Evolutionary conservation across 2,888 invertebrate genomes (phyloP).

Genomic region (Arctia plantaginis): DNA sequence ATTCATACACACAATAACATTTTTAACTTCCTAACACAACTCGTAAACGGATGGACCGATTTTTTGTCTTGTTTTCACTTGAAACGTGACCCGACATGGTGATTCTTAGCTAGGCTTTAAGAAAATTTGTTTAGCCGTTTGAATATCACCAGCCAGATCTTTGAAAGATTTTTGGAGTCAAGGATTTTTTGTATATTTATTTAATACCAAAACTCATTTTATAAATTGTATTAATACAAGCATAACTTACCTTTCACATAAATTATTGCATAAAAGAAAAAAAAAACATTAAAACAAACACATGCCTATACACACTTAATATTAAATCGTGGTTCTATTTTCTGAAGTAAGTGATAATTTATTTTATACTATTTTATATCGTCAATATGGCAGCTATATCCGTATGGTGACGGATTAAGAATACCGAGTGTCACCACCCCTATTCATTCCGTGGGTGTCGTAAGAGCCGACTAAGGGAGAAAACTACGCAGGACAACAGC

Average conservation of each 20-base stretch:
- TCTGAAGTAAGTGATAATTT: neutral
- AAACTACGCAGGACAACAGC: no score
- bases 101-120: neutral
- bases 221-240: slow-evolving; percentile 4
- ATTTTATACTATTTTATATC: neutral
- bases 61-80: no score
- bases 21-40: neutral
- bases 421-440: no score
- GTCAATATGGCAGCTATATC: neutral
- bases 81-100: neutral
- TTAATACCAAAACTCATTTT: neutral
- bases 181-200: neutral
- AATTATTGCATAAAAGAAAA: neutral
- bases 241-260: slow-evolving; percentile 41
- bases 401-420: no score
- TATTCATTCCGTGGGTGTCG: no score
- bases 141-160: neutral
- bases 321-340: neutral
- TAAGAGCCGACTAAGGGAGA: no score
- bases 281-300: slow-evolving; percentile 20
- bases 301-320: slow-evolving; percentile 34
- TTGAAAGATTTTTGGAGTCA: neutral
- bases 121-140: neutral
- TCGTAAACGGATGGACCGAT: neutral
- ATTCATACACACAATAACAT: neutral